These are phyloP conservation scores for Hippocampus kuda DNA, from an alignment of 2,797 vertebrate species.

Conservation along the genomic window DNA sequence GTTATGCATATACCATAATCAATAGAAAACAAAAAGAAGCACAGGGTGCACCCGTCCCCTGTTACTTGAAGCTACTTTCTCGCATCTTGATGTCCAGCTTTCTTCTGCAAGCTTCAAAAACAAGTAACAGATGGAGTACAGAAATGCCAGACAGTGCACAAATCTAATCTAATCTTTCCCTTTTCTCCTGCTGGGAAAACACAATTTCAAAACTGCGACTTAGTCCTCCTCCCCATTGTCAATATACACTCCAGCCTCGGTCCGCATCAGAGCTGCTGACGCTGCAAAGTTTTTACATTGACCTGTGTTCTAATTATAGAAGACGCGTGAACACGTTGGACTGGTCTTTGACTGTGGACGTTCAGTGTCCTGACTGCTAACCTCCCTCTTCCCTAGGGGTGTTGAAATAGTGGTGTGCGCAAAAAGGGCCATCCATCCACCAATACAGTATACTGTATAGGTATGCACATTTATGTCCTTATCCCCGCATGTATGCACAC, in stretches of 20 bases:
- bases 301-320: conserved; percentile 47
- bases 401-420: conserved; percentile 9
- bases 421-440: conserved; percentile 1
- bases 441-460: background rate
- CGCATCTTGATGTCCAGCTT: background rate
- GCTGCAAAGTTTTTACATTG: conserved; percentile 36
- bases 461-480: background rate
- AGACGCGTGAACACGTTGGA: conserved; percentile 19
- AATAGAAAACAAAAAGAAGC: background rate
- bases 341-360: conserved; percentile 19
- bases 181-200: background rate
- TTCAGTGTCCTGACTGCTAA: conserved; percentile 8
- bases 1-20: background rate
- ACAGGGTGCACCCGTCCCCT: background rate
- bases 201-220: background rate
- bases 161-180: background rate
- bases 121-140: background rate
- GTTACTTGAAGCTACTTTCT: background rate
- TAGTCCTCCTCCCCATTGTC: background rate
- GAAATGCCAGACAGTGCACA: background rate
- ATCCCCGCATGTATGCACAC: background rate
- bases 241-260: background rate
- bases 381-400: background rate
- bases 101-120: background rate
- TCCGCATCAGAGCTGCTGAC: conserved; percentile 32